Percentiles rank a stretch among this genome's conserved stretches.
These are phyloP conservation scores for Manacus vitellinus DNA, from an alignment of 2,113 vertebrate species.

Conservation along the genomic window DNA sequence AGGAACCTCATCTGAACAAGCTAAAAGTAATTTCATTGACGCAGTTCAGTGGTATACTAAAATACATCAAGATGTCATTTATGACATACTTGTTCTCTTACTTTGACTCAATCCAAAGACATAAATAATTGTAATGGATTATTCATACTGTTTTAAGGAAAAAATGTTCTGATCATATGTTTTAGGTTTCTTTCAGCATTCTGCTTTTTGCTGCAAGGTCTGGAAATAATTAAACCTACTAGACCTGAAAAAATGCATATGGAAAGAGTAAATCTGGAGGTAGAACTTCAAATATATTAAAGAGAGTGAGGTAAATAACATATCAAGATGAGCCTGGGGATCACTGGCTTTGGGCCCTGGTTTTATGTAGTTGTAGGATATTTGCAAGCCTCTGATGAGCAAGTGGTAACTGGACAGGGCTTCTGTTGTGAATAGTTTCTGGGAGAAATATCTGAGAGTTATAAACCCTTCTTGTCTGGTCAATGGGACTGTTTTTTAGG, in stretches of 20 bases:
- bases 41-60: not conserved
- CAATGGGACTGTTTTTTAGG: not conserved
- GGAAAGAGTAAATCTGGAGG: not conserved
- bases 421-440: not conserved
- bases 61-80: slow-evolving; percentile 52
- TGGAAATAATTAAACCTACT: slow-evolving; percentile 38
- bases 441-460: not conserved
- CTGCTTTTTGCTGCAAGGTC: not conserved
- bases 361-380: not conserved
- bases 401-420: not conserved
- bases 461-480: not conserved
- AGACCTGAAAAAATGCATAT: not conserved
- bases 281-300: not conserved
- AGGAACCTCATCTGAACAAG: not conserved
- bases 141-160: slow-evolving; percentile 2
- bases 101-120: slow-evolving; percentile 30
- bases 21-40: slow-evolving; percentile 27
- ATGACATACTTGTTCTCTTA: slow-evolving; percentile 8
- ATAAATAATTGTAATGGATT: slow-evolving; percentile 37
- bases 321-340: accelerated
- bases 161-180: not conserved
- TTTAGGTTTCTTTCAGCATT: slow-evolving; percentile 18
- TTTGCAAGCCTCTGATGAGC: not conserved
- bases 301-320: not conserved
- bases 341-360: not conserved